Conservation (phyloP, 2,888 invertebrate species). For the Athalia circularis region DNA sequence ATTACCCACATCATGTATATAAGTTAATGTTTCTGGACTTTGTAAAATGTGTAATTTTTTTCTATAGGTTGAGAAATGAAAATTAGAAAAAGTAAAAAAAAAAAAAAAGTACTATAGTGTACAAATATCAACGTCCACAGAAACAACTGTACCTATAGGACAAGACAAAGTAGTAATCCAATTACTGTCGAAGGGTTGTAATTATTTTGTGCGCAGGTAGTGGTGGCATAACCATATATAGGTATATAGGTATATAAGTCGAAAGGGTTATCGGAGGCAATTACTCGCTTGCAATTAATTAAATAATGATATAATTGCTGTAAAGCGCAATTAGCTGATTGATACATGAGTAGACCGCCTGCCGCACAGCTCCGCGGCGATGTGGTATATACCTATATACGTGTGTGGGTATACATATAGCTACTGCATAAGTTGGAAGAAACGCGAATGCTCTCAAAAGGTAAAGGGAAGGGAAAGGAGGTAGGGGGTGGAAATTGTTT, state of each 20-base stretch:
- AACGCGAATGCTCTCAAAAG: no score
- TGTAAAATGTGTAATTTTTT: no score
- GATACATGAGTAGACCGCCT: constrained; percentile 55
- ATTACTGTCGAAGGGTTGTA: constrained; percentile 42
- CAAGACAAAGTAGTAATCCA: constrained; percentile 43
- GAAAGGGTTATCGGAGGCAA: constrained; percentile 55
- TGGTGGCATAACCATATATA: background rate
- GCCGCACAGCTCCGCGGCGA: constrained; percentile 26
- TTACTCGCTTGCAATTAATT: constrained; percentile 62
- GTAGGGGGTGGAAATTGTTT: constrained; percentile 58
- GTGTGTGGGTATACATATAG: no score
- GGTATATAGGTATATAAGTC: background rate
- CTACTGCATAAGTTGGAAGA: no score
- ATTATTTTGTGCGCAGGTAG: constrained; percentile 9
- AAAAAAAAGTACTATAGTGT: background rate
- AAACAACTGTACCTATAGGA: constrained; percentile 1
- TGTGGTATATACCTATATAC: no score
- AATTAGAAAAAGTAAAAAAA: no score
- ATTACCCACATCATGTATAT: no score
- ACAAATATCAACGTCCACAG: background rate
- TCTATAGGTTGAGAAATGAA: no score
- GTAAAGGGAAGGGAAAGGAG: constrained; percentile 46
- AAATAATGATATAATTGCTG: constrained; percentile 67
- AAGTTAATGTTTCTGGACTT: no score
- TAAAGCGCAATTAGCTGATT: constrained; percentile 64